Evolutionary conservation across 2,113 vertebrate genomes (phyloP).

Genomic region (Macrotus californicus): DNA sequence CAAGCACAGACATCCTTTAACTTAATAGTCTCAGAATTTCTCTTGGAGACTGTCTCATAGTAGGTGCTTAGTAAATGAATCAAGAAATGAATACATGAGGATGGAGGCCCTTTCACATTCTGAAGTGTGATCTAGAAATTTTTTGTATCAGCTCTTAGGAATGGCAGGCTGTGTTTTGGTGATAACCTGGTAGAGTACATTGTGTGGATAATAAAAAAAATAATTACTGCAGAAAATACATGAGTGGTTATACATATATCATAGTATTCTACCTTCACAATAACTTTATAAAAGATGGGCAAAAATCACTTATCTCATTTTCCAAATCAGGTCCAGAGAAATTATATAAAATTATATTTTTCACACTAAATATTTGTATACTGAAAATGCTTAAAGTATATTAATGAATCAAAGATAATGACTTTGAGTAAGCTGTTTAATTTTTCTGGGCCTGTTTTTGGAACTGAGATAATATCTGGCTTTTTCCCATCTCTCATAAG

Average conservation of each 20-base stretch:
- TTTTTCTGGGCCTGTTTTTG: background rate
- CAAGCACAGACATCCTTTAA: background rate
- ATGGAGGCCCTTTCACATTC: background rate
- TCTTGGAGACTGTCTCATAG: background rate
- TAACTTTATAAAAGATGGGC: background rate
- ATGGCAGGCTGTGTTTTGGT: background rate
- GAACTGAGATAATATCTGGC: background rate
- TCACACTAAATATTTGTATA: too few relatives aligned
- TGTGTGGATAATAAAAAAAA: background rate
- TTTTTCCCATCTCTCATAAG: background rate
- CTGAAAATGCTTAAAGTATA: background rate
- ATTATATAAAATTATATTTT: background rate
- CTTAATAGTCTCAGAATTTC: background rate
- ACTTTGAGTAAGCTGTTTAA: background rate
- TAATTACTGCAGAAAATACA: background rate
- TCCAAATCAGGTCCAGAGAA: background rate
- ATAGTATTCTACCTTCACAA: background rate
- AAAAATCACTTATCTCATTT: background rate
- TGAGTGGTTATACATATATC: background rate
- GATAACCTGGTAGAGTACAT: background rate
- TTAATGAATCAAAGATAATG: background rate
- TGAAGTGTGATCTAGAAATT: background rate
- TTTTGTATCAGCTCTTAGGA: background rate
- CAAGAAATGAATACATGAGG: background rate
- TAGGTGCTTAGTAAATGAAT: background rate